These are phyloP conservation scores for Drosophila fulvimacula DNA, from an alignment of 2,888 invertebrate species.

Conservation along the genomic window DNA sequence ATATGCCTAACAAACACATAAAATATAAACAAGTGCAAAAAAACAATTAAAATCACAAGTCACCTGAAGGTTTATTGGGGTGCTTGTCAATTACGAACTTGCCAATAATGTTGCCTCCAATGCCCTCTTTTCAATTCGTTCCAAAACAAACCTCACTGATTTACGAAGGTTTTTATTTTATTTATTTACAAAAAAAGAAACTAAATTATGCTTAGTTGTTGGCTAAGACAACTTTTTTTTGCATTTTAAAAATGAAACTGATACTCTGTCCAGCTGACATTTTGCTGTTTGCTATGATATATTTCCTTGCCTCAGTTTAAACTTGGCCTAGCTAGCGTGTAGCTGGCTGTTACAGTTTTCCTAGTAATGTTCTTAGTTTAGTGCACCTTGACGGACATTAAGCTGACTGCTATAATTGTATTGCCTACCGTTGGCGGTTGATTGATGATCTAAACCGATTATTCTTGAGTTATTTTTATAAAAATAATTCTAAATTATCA, in stretches of 20 bases:
- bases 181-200: not conserved
- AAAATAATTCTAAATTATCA: not conserved
- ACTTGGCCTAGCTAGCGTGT: not conserved
- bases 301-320: not conserved
- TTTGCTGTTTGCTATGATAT: not conserved
- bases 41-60: constrained; percentile 43
- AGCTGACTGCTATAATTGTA: not conserved
- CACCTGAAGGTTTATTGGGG: constrained; percentile 67
- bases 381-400: not conserved
- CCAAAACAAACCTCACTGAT: constrained; percentile 6
- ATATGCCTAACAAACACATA: constrained; percentile 25
- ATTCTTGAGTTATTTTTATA: not conserved
- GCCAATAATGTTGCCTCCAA: constrained; percentile 50
- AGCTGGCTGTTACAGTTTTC: not conserved
- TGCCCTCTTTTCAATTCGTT: constrained; percentile 37
- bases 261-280: not conserved
- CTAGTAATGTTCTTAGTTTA: not conserved
- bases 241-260: not conserved
- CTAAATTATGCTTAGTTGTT: not conserved
- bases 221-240: not conserved
- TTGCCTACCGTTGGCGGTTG: not conserved
- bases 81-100: constrained; percentile 56
- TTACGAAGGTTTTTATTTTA: constrained; percentile 5
- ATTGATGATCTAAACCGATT: not conserved
- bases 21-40: constrained; percentile 5